A percentile compares a stretch with the other conserved stretches of the same genome.
These are phyloP conservation scores for Zaprionus capensis DNA, from an alignment of 1,140 invertebrate genomes.

Conservation along the genomic window DNA sequence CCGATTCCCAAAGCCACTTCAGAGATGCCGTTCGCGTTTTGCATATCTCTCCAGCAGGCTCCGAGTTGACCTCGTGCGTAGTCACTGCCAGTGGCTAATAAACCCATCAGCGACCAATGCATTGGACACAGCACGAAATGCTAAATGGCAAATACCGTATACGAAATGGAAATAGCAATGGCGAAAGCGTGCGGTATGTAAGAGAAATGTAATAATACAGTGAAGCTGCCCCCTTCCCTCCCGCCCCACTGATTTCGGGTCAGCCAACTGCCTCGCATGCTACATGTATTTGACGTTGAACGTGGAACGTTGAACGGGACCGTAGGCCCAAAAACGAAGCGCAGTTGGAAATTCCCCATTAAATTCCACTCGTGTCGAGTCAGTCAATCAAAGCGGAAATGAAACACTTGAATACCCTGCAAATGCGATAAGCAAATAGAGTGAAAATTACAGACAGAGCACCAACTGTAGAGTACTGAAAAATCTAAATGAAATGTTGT, in stretches of 20 bases:
- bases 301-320: not conserved
- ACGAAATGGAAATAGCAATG: not conserved
- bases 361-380: not conserved
- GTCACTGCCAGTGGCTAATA: slow-evolving; percentile 41
- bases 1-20: slow-evolving; percentile 23
- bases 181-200: not conserved
- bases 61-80: slow-evolving; percentile 19
- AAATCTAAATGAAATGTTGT: not conserved
- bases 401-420: not conserved
- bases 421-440: not conserved
- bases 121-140: not conserved
- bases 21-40: slow-evolving; percentile 15
- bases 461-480: not conserved
- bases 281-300: slow-evolving; percentile 23
- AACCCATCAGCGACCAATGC: slow-evolving; percentile 36
- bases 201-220: slow-evolving; percentile 34
- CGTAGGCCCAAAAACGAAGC: slow-evolving; percentile 1
- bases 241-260: slow-evolving; percentile 7
- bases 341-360: slow-evolving; percentile 1
- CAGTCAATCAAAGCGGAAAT: not conserved
- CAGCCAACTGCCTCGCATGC: slow-evolving; percentile 10
- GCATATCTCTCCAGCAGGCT: slow-evolving; percentile 22
- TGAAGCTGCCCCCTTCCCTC: not conserved
- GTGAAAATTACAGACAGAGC: not conserved
- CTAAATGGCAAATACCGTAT: not conserved